Base-by-base conservation (phyloP, 2,113 vertebrate genomes). In the Acanthochromis polyacanthus region DNA sequence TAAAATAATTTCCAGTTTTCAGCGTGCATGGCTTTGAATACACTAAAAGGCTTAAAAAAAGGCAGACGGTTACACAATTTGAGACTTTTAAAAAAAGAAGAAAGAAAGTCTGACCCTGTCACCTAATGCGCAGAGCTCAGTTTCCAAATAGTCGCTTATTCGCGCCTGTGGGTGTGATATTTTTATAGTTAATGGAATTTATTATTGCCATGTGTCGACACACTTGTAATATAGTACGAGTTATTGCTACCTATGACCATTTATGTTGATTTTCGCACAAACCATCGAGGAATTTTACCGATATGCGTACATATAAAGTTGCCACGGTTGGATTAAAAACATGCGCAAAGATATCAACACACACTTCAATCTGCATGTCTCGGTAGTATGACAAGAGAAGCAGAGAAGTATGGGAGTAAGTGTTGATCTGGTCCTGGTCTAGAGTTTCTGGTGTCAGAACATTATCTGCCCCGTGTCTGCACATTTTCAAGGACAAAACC, bases 401-500 rank as follows among this genome's bases (percentile, higher is more conserved):
- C 63, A 85, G 83, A 83, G 77, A 88, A 75, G 77, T 9, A 81
- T 69, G 58, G 75, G 88, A 90, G 80, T 84, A 89, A 90, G 90
- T 87, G 92, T 92, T 90, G 92, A 92, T 91, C 93, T 90, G 87
- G 88, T 88, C 90, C 82, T 36, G 91, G 92, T 93, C 90, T 95
- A 90, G 90, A 93, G 93, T 95, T 94, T 94, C 95, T 93, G 88
- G 93, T 94, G 93, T 94, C 92, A 93, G 93, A 94, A 94, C 93
- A 95, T 94, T 95, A 95, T 95, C 94, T 95, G 93, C 87, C 80
- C 80, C 84, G 75, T 93, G 95, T 95, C 94, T 94, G 95, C 93
- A 95, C 95, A 95, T 95, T 95, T 90, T 94, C 95, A 95, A 95
- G 95, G 95, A 91, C 94, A 93, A 87, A 91, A 88, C 82, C 56